Base-by-base conservation (phyloP, 2,888 invertebrate genomes). In the Tachina grossa region DNA sequence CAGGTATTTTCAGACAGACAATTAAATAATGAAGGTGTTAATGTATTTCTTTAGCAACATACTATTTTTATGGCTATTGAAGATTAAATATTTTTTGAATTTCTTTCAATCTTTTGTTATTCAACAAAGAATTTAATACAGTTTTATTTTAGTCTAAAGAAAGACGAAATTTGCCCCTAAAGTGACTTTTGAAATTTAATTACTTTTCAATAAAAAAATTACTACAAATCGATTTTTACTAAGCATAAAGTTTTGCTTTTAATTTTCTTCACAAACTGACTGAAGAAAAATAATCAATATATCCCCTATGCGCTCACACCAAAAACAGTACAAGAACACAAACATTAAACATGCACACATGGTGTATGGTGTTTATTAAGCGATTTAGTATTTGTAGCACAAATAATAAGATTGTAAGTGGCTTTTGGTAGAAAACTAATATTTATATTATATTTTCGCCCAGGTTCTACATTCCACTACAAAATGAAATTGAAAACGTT, bases 201-300 rank as follows among this genome's bases (percentile, higher is more conserved):
- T 9, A 68, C 49, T 22, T 49, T 59, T 57, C 43, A 59, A 31
- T 51, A 31, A 45, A 45, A 63, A 53, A 31, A 59, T 41, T 9
- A 31, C 1, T n/a, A 49, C 10, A 13, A 53, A 16, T 79, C 55
- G 14, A 71, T 63, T 47, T 4, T 55, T 47, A 47, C 10, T 19
- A 14, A 55, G 55, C 47, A 63, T 19, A 39, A 55, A 63, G 9
- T 63, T 53, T 63, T 63, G 39, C 16, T 39, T 78, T 63, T 59
- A 69, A 61, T 51, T 69, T 61, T 41, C n/a, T 57, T 65, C 16
- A 66, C 57, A 43, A 66, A 39, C n/a, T 2, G 63, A 66, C 77
- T 16, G 10, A 47, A 47, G 10, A 61, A 66, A 63, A 72, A 82
- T 83, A 85, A 85, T 83, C 79, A 76, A 85, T 85, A 85, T 53